Evolutionary conservation across 2,888 invertebrate genomes (phyloP), one percentile per base, ranked within the genome.

Genomic region (Tipula vernalis): DNA sequence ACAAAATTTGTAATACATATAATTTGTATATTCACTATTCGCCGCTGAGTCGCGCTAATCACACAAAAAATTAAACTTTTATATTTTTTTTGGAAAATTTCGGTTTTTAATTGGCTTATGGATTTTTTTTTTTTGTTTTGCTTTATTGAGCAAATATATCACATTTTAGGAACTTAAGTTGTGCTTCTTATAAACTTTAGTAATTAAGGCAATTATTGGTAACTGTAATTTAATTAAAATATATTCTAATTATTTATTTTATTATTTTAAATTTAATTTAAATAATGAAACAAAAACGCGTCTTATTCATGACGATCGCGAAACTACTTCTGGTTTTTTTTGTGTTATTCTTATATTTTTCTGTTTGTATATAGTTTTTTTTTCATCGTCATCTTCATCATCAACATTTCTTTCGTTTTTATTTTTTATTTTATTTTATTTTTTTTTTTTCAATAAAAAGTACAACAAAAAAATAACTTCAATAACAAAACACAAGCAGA

Each of bases 311-410:
- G 85, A 85, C 85, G 85, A 85, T 42, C 85, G 85, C 85, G 85
- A 85, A 44, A 85, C 85, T 85, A 85, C 44, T 44, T 44, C 44
- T 85, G 85, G 85, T 44, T 85, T 42, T 85, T 85, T 85, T 85
- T 18, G 36, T 85, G 83, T 83, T 83, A 57, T 57, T 57, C 51
- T 57, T 57, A 57, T 57, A 57, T 57, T 57, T 57, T 28, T 57
- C 2, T 84, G 39, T 39, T 84, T 84, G 36, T 84, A 84, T 84
- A 39, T 84, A 84, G 15, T 84, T 84, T 84, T 84, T 83, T 83
- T 83, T 84, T 84, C 84, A 15, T 84, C 84, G 36, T 36, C 41
- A 84, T 84, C 41, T 84, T 84, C 84, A 39, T 84, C 84, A 39
- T 36, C 41, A 84, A 84, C 84, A 39, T 84, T 84, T 84, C 84